phyloP scores from a whole-genome alignment of 2,888 invertebrate species.

The Cryptocephalus moraei region DNA sequence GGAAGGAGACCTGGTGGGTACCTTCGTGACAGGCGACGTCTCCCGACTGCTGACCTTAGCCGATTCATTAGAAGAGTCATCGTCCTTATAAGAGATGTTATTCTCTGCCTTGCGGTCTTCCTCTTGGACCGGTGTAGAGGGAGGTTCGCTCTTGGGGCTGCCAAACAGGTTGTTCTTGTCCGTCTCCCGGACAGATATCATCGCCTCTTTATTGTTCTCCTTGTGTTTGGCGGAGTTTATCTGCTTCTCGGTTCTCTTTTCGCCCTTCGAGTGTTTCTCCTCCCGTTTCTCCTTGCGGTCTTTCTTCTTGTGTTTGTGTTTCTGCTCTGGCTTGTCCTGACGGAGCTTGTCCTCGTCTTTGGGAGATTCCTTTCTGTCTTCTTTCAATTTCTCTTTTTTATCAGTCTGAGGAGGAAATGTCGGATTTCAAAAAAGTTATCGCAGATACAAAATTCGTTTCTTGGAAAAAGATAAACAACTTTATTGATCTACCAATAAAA shows the following conservation, averaged over 20 bases:
- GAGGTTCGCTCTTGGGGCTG: conserved; percentile 17
- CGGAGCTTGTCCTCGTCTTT: conserved; percentile 30
- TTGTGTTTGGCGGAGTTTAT: conserved; percentile 4
- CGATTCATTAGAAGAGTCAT: conserved; percentile 31
- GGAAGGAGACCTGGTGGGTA: conserved; percentile 10
- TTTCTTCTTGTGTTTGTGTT: conserved; percentile 46
- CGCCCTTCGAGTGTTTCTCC: conserved; percentile 39
- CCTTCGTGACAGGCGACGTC: conserved; percentile 18
- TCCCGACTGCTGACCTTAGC: conserved; percentile 25
- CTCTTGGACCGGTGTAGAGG: conserved; percentile 13
- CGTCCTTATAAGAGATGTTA: conserved; percentile 14
- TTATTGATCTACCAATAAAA: too few relatives aligned
- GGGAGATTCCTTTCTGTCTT: conserved; percentile 36
- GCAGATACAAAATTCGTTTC: too few relatives aligned
- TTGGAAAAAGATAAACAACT: too few relatives aligned
- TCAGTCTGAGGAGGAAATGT: conserved; percentile 35
- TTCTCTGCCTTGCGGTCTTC: conserved; percentile 14
- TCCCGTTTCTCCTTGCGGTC: conserved; percentile 46
- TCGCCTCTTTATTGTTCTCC: conserved; percentile 6
- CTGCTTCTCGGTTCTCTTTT: conserved; percentile 17
- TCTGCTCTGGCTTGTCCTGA: conserved; percentile 30
- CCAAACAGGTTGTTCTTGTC: conserved; percentile 23
- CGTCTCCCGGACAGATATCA: conserved; percentile 13
- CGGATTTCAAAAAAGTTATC: background rate
- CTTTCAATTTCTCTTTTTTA: conserved; percentile 44